Evolutionary conservation across 53 echinoderm and acorn worm species (phyloP), one percentile per base, ranked within the genome.

Genomic region (Echinometra lucunter): DNA sequence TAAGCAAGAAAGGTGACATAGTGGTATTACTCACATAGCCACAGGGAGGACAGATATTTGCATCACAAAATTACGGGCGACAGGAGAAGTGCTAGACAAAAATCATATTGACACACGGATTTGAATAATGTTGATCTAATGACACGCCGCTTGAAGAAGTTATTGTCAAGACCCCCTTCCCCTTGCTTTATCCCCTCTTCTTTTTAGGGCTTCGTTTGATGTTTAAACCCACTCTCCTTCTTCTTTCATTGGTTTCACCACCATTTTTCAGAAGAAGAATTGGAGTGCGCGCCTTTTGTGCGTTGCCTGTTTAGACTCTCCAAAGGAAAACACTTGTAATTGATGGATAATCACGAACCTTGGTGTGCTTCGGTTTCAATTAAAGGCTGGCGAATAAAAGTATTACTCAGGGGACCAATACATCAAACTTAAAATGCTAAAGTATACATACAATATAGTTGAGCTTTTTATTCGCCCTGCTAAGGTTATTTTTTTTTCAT

Each of bases 81-180:
- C 91, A 91, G 9, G 45, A 91, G 17, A 42, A 66, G 91, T 5
- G 70, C 74, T 18, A 92, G 92, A 92, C 92, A 53, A 92, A 92
- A 92, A 74, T 78, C 74, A 92, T 92, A 92, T 92, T 92, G 92
- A 92, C 92, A 56, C 45, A 12, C 78, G 92, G 92, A 92, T 92
- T 92, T 92, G 75, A 75, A 92, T 92, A 49, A 74, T 92, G 92
- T 92, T 92, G 92, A 92, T 78, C 92, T 92, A 75, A 78, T 74
- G 78, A 49, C 75, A 56, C 92, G 78, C 49, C 57, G 78, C 32
- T 44, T 91, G 80, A 21, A 92, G 49, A 91, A 28, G 80, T 75
- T 78, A 92, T 92, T 74, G 92, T 92, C 55, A 53, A 32, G 55
- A 53, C 78, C 74, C 72, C 72, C 30, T 58, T 21, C 78, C 35